Evolutionary conservation across 2,113 vertebrate species (phyloP).

Genomic region (Piaya cayana): DNA sequence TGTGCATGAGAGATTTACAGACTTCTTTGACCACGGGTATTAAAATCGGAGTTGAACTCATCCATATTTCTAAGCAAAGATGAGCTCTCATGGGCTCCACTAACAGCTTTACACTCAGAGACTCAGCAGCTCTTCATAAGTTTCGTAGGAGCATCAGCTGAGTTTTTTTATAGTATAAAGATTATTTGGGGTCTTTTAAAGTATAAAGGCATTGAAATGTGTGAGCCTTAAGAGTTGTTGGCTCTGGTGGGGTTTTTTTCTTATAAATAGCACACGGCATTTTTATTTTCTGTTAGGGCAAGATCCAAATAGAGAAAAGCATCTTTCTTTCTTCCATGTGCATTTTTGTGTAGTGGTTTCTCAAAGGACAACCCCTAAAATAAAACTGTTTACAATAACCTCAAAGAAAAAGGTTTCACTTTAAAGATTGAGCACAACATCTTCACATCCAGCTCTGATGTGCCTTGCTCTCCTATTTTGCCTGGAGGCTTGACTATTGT

Average conservation of each 20-base stretch:
- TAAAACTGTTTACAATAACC: constrained; percentile 28
- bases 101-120: neutral
- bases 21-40: neutral
- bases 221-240: neutral
- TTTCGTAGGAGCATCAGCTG: neutral
- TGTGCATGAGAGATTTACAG: neutral
- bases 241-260: neutral
- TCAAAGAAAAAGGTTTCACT: constrained; percentile 14
- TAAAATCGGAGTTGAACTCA: neutral
- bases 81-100: neutral
- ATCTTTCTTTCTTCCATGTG: neutral
- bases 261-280: neutral
- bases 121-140: neutral
- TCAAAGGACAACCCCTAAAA: constrained; percentile 40
- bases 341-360: neutral
- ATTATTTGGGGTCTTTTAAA: neutral
- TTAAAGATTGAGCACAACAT: neutral
- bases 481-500: constrained; percentile 2
- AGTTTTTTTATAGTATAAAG: too few species aligned
- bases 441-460: neutral
- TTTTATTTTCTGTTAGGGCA: neutral
- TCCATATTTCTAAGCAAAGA: neutral
- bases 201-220: neutral
- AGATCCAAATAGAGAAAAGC: neutral
- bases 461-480: neutral